Percentiles rank a stretch among this genome's conserved stretches.
Conservation (phyloP, 2,888 invertebrate species). For the Morpho deidamia region DNA sequence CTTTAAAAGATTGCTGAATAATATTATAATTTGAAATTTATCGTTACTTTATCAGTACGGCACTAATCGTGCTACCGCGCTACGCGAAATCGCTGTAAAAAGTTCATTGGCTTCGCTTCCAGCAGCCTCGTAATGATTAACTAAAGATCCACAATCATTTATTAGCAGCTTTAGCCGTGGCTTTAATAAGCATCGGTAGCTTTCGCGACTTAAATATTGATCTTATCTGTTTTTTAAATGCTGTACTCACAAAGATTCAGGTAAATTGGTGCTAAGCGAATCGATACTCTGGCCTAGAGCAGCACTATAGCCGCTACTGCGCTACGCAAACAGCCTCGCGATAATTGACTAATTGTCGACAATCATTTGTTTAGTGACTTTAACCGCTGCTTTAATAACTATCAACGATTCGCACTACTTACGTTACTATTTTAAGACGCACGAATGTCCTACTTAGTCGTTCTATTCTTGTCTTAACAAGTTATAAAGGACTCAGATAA, state of each 20-base stretch:
- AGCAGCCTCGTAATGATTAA: too few relatives aligned
- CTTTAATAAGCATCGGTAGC: too few relatives aligned
- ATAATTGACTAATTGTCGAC: slow-evolving; percentile 51
- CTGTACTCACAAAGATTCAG: too few relatives aligned
- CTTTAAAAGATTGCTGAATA: too few relatives aligned
- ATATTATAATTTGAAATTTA: not conserved
- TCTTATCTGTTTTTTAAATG: too few relatives aligned
- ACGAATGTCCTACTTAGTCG: slow-evolving; percentile 48
- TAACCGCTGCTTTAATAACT: slow-evolving; percentile 50
- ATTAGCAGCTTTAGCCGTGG: too few relatives aligned
- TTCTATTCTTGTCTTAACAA: slow-evolving; percentile 30
- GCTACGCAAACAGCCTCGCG: slow-evolving; percentile 33
- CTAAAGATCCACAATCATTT: too few relatives aligned
- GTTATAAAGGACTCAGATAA: slow-evolving; percentile 27
- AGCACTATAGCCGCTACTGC: slow-evolving; percentile 32
- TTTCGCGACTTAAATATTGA: too few relatives aligned
- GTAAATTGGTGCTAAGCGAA: not conserved
- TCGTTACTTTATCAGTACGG: not conserved
- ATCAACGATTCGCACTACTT: slow-evolving; percentile 51
- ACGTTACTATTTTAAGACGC: slow-evolving; percentile 54
- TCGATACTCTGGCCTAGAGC: not conserved
- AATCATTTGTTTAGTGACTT: slow-evolving; percentile 50
- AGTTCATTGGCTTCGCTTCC: too few relatives aligned
- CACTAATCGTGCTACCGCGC: not conserved
- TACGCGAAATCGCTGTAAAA: too few relatives aligned